A percentile compares a stretch with the other conserved stretches of the same genome.
Evolutionary conservation across 2,113 vertebrate species (phyloP).

Genomic region (Terrapene triunguis): DNA sequence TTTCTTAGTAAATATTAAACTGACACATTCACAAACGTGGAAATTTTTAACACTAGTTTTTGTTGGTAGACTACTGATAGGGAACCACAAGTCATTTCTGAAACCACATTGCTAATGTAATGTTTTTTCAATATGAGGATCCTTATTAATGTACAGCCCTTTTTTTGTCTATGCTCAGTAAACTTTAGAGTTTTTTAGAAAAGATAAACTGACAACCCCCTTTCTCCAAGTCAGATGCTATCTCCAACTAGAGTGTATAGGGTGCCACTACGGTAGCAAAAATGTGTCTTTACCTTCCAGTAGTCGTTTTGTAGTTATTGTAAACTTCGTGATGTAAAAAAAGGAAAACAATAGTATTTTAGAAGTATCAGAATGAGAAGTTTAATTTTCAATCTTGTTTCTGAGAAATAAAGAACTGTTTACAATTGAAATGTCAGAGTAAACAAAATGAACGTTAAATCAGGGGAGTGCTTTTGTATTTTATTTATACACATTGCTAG

Average conservation of each 20-base stretch:
- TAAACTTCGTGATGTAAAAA: not conserved
- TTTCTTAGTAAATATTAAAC: not conserved
- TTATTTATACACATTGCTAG: not conserved
- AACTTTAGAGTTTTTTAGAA: not conserved
- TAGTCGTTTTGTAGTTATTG: not conserved
- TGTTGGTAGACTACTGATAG: slow-evolving; percentile 33
- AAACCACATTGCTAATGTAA: slow-evolving; percentile 50
- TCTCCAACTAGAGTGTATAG: not conserved
- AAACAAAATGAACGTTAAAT: not conserved
- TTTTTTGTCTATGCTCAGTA: slow-evolving; percentile 33
- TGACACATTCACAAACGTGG: not conserved
- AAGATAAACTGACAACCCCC: not conserved
- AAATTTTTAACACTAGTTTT: not conserved
- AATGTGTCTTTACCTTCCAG: not conserved
- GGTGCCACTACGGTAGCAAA: not conserved
- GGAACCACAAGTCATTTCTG: slow-evolving; percentile 63
- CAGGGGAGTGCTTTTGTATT: not conserved
- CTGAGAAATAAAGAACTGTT: not conserved
- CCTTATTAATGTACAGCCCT: not conserved
- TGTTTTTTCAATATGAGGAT: not conserved
- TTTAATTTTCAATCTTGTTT: not conserved
- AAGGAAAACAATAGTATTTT: not conserved
- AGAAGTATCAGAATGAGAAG: not conserved
- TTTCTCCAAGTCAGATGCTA: not conserved
- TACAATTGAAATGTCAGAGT: accelerated